Base-by-base conservation (phyloP, 92 coral and sea anemone genomes). In the Palythoa grandis region DNA sequence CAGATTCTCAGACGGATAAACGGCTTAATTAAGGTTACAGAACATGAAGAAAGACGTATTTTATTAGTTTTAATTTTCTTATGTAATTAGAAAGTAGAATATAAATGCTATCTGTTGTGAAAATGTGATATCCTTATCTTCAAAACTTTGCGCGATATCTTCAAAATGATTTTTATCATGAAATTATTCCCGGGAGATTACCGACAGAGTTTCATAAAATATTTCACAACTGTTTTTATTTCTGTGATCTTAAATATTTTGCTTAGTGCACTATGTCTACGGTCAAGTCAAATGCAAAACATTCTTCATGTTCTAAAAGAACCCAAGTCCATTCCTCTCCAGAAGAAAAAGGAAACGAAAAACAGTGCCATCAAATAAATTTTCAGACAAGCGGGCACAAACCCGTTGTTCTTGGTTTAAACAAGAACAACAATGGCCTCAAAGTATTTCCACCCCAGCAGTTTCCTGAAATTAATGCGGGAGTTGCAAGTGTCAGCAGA, bases 231-330 rank as follows among this genome's bases (percentile, higher is more conserved):
- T 53, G 58, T 7, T 53, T 53, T 53, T 53, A 53, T 2, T 53
- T 16, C 58, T 53, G 11, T 53, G 4, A 53, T 53, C 58, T 53
- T 19, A 52, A 76, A 76, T 23, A n/a, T n/a, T n/a, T n/a, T n/a
- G n/a, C n/a, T n/a, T n/a, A n/a, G n/a, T n/a, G n/a, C n/a, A n/a
- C n/a, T n/a, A n/a, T n/a, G n/a, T n/a, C n/a, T n/a, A n/a, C n/a
- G n/a, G n/a, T n/a, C n/a, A n/a, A n/a, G n/a, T 23, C 22, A 72
- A 72, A 17, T 12, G 76, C 22, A 52, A 76, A 76, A 54, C n/a
- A 29, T 52, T 61, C n/a, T n/a, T n/a, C n/a, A n/a, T n/a, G n/a
- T 75, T 75, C 65, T 37, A 75, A 76, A 22, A 76, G 10, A n/a
- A n/a, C n/a, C n/a, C n/a, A n/a, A n/a, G n/a, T n/a, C n/a, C n/a